phyloP scores from a whole-genome alignment of 1,140 invertebrate species.

The Drosophila orosa region DNA sequence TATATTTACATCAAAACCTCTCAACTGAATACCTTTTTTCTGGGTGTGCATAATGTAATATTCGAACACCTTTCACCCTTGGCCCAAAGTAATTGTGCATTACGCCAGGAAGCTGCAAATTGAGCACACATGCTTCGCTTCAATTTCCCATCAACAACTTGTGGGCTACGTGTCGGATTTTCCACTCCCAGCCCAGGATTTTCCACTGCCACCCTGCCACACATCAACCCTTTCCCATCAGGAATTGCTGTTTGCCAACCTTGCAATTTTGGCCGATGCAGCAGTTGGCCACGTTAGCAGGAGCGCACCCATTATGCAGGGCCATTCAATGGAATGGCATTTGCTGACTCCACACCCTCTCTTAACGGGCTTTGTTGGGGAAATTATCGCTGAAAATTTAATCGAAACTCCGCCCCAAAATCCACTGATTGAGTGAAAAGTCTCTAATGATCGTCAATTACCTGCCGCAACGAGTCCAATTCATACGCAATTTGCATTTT shows the following conservation, averaged over 20 bases:
- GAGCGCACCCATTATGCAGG: slow-evolving; percentile 47
- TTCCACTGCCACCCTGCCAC: not conserved
- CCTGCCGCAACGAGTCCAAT: slow-evolving; percentile 41
- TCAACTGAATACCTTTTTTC: not conserved
- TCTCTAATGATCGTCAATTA: slow-evolving; percentile 64
- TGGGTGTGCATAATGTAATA: slow-evolving; percentile 41
- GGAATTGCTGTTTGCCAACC: slow-evolving; percentile 42
- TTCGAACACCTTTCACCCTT: slow-evolving; percentile 15
- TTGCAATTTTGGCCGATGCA: slow-evolving; percentile 51
- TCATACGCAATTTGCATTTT: slow-evolving; percentile 73
- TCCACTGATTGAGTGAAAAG: slow-evolving; percentile 53
- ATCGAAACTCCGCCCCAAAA: slow-evolving; percentile 47
- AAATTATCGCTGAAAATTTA: slow-evolving; percentile 49
- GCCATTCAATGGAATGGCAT: slow-evolving; percentile 49
- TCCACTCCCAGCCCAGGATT: too few species aligned
- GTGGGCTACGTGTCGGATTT: slow-evolving; percentile 41
- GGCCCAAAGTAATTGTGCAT: slow-evolving; percentile 49
- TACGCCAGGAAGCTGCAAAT: slow-evolving; percentile 43
- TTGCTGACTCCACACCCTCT: slow-evolving; percentile 22
- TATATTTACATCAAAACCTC: slow-evolving; percentile 3
- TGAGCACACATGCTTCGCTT: slow-evolving; percentile 46
- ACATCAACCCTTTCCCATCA: not conserved
- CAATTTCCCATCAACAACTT: slow-evolving; percentile 55
- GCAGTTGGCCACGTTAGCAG: slow-evolving; percentile 46
- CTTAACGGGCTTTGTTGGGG: slow-evolving; percentile 21